Evolutionary conservation across 2,888 invertebrate species (phyloP), one percentile per base, ranked within the genome.

Genomic region (Drosophila melanosoma): DNA sequence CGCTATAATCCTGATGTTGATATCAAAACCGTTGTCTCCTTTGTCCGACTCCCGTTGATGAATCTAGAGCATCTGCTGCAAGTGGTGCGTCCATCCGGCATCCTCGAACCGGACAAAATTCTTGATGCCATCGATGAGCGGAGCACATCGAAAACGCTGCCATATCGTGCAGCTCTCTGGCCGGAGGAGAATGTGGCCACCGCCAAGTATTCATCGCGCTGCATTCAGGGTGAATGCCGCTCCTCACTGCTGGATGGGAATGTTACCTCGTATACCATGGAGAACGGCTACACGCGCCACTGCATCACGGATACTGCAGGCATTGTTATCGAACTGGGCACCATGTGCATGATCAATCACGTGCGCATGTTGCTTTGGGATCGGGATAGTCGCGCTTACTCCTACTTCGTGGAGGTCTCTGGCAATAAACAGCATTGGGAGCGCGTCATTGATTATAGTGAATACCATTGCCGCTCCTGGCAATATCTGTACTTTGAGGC

Each of bases 401-500:
- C 92, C 1, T 93, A 93, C 73, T 92, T 86, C 51, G 89, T 93
- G 38, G 98, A 98, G 93, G 97, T 98, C 35, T 99, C 98, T 0
- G 97, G 98, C 94, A 98, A 99, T 94, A 97, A 98, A 93, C 96
- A 96, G 92, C 97, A 99, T 93, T 99, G 99, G 99, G 96, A 97
- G 74, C 95, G 97, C 69, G 96, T 99, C 63, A 95, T 99, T 74
- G 99, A 99, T 94, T 97, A 99, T 94, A 96, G 97, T 77, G 94
- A 95, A 79, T 98, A 97, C 94, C 96, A 96, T 92, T 99, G 99
- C 93, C 96, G 99, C 71, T 99, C 99, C 23, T 99, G 98, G 98
- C 99, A 99, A 94, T 96, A 96, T 92, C 95, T 99, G 57, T 98
- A 97, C 94, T 99, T 99, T 93, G 95, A 96, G 82, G 95, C 97